Base-by-base conservation (phyloP, 37 sponge, comb jelly and placozoan genomes). In the Mnemiopsis leidyi region DNA sequence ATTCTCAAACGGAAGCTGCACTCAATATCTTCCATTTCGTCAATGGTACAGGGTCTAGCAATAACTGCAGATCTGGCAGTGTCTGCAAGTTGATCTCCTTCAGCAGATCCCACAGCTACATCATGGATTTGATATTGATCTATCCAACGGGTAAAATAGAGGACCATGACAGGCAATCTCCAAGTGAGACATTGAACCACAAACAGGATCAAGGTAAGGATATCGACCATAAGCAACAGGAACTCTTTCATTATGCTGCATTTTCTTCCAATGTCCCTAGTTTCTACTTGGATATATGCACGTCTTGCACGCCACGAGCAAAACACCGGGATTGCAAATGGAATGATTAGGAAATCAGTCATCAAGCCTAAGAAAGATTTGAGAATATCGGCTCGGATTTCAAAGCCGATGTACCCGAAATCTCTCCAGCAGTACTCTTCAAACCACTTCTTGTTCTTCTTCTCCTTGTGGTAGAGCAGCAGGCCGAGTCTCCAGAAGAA, bases 101-200 rank as follows among this genome's bases (percentile, higher is more conserved):
- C 13, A 18, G 61, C 61, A 48, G 9, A 18, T 67, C 13, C 20
- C 20, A 67, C 13, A 67, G 68, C 20, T 13, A 67, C 20, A 13
- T 20, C 20, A 21, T 67, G 68, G 18, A 67, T 21, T 67, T 20
- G 18, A 13, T 48, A 48, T 48, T 48, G 9, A 18, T 48, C 61
- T 5, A 5, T 13, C 13, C 5, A 18, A 5, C 13, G 5, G 5
- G 5, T 48, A 48, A 5, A 48, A 13, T 48, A 13, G 5, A 48
- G 29, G 61, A 85, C 16, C 90, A 85, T 85, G 5, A 85, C 48
- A 40, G 90, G 32, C 39, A 85, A 32, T n/a, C 90, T 38, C 90
- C 90, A 85, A 5, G 36, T 85, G 21, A 85, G 36, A 2, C 32
- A 32, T 25, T 40, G 90, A n/a, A 85, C 21, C 0, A 85, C 0